phyloP scores from a whole-genome alignment of 2,888 invertebrate genomes.

The Caenorhabditis sp. region DNA sequence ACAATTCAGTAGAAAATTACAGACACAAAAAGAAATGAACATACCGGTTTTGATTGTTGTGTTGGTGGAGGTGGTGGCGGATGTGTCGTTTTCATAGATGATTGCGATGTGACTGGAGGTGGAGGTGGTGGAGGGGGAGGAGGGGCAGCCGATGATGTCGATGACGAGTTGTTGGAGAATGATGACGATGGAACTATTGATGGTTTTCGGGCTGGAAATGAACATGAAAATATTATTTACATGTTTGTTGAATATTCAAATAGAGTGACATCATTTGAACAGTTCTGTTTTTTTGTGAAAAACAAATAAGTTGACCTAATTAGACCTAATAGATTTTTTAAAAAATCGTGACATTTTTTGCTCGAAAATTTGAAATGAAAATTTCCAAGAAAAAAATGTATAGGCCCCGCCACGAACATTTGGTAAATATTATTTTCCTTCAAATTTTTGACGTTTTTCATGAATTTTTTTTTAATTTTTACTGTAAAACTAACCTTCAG shows the following conservation, averaged over 20 bases:
- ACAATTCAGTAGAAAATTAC: neutral
- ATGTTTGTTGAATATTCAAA: too few species aligned
- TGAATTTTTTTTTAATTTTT: too few species aligned
- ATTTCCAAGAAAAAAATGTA: neutral
- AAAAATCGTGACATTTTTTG: neutral
- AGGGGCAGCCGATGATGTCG: conserved; percentile 11
- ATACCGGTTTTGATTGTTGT: conserved; percentile 35
- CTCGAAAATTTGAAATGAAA: too few species aligned
- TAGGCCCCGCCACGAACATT: too few species aligned
- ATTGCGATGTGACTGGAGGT: conserved; percentile 15
- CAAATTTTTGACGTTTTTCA: too few species aligned
- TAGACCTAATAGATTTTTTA: too few species aligned
- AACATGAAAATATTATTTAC: neutral
- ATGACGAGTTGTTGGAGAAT: conserved; percentile 14
- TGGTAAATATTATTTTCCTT: too few species aligned
- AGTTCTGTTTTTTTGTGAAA: too few species aligned
- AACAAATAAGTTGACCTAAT: too few species aligned
- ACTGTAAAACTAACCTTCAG: conserved; percentile 1
- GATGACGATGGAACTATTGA: conserved; percentile 25
- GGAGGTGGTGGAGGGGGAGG: conserved; percentile 33
- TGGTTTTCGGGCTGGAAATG: conserved; percentile 29
- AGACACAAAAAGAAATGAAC: neutral
- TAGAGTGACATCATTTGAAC: too few species aligned
- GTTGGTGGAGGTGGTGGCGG: conserved; percentile 43
- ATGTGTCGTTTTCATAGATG: conserved; percentile 33